Conservation (phyloP, 2,113 vertebrate genomes). For the Penelope pileata region DNA sequence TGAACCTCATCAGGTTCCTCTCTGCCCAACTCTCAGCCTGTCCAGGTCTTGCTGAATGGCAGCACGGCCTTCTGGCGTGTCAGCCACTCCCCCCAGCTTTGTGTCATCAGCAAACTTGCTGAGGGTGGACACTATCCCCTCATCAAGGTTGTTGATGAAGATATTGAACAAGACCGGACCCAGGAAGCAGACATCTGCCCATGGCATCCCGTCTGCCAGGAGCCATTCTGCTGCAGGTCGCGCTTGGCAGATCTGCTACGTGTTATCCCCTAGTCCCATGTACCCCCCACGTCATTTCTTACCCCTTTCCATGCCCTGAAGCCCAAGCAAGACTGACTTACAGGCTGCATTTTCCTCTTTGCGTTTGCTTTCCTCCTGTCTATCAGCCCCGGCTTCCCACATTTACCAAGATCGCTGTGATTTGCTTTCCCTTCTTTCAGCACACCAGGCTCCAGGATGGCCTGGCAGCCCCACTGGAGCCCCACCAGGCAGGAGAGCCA, state of each 20-base stretch:
- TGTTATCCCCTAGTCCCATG: fast-evolving
- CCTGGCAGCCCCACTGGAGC: background rate
- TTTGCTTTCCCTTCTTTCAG: background rate
- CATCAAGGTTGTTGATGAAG: too few relatives aligned
- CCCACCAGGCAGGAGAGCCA: background rate
- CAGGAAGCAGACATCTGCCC: background rate
- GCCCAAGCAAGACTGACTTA: background rate
- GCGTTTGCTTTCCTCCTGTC: background rate
- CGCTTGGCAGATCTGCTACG: fast-evolving
- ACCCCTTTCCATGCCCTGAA: background rate
- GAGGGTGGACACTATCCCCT: too few relatives aligned
- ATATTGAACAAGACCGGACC: too few relatives aligned
- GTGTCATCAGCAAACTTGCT: too few relatives aligned
- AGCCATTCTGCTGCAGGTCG: background rate
- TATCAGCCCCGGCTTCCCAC: background rate
- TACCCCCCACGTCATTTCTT: background rate
- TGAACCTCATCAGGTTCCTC: too few relatives aligned
- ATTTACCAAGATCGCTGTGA: background rate
- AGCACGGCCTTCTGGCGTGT: too few relatives aligned
- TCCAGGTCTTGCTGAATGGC: too few relatives aligned
- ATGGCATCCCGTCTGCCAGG: background rate
- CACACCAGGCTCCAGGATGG: background rate
- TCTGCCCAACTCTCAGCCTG: too few relatives aligned
- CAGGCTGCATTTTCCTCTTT: background rate
- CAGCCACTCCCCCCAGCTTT: too few relatives aligned